Evolutionary conservation across 2,797 vertebrate genomes (phyloP).

Genomic region (Nannoperca australis): DNA sequence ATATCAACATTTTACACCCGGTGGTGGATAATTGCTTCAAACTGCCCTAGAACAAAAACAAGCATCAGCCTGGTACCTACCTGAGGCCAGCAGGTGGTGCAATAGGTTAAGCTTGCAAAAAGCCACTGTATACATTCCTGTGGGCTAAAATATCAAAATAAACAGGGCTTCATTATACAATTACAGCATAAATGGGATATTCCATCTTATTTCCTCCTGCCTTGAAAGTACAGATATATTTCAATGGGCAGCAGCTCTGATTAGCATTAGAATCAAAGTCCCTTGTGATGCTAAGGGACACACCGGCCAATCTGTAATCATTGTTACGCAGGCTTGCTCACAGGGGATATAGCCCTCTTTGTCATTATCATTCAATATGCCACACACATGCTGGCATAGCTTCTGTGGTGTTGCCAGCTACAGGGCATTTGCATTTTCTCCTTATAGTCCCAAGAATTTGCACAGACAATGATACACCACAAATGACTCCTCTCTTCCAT

Average conservation of each 20-base stretch:
- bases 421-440: constrained; percentile 68
- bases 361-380: constrained; percentile 75
- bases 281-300: constrained; percentile 64
- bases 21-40: constrained; percentile 27
- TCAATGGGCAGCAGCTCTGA: constrained; percentile 62
- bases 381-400: constrained; percentile 67
- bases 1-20: constrained; percentile 14
- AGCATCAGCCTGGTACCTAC: background rate
- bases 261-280: constrained; percentile 78
- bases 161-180: constrained; percentile 40
- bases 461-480: constrained; percentile 60
- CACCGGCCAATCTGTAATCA: constrained; percentile 80
- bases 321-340: constrained; percentile 76
- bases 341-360: constrained; percentile 66
- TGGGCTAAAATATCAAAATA: constrained; percentile 52
- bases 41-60: background rate
- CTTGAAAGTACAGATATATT: constrained; percentile 66
- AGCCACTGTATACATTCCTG: background rate
- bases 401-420: constrained; percentile 42
- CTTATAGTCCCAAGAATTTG: constrained; percentile 33
- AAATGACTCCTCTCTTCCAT: constrained; percentile 33
- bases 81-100: constrained; percentile 72
- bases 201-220: constrained; percentile 58
- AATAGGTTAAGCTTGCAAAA: constrained; percentile 44
- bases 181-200: constrained; percentile 43